A percentile compares a stretch with the other conserved stretches of the same genome.
Conservation (phyloP, 92 coral and sea anemone species). For the Paragorgia papillata region DNA sequence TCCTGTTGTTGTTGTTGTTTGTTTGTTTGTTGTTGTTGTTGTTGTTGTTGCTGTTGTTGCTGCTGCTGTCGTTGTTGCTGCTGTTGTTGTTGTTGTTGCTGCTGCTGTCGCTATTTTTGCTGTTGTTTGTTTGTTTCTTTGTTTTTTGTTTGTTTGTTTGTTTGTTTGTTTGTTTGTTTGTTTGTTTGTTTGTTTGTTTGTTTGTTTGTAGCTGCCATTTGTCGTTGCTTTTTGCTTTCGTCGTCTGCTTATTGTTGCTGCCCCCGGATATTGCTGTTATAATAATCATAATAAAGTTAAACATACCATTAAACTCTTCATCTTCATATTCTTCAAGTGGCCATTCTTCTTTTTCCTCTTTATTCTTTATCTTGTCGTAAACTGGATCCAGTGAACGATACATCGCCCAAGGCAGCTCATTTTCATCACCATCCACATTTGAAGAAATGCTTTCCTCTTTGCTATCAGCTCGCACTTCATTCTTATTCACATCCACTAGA, state of each 20-base stretch:
- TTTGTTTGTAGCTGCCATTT: no score
- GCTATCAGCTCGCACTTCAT: background rate
- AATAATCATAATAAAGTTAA: background rate
- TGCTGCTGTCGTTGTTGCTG: conserved; percentile 2
- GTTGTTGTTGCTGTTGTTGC: background rate
- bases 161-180: no score
- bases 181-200: no score
- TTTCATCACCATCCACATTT: conserved; percentile 77
- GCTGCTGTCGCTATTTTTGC: conserved; percentile 15
- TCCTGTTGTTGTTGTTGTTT: background rate
- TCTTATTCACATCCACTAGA: conserved; percentile 17
- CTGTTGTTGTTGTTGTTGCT: conserved; percentile 25
- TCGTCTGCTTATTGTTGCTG: no score
- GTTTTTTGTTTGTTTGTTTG: conserved; percentile 16
- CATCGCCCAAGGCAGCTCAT: conserved; percentile 99
- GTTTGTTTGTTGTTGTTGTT: background rate
- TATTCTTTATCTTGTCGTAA: conserved; percentile 42
- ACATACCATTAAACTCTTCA: conserved; percentile 79
- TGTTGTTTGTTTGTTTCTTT: conserved; percentile 29
- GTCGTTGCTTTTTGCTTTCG: no score
- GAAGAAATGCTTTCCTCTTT: conserved; percentile 21
- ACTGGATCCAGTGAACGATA: conserved; percentile 89
- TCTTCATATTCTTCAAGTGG: conserved; percentile 89
- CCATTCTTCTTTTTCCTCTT: conserved; percentile 93
- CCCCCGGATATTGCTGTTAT: no score